Evolutionary conservation across 2,113 vertebrate species (phyloP).

Genomic region (Bambusicola thoracicus): DNA sequence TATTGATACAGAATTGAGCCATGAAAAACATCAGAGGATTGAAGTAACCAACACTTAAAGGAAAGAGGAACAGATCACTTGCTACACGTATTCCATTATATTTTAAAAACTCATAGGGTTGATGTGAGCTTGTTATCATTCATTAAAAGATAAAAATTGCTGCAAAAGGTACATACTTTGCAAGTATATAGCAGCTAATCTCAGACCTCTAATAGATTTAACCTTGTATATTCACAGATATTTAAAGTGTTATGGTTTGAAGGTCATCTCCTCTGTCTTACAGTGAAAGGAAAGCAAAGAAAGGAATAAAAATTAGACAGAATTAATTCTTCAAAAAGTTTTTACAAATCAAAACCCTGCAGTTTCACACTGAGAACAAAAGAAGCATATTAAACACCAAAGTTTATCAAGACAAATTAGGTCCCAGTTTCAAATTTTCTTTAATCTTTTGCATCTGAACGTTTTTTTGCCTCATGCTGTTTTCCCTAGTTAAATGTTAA

Average conservation of each 20-base stretch:
- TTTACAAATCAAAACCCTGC: constrained; percentile 86
- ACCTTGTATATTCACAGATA: constrained; percentile 78
- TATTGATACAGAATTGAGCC: not conserved
- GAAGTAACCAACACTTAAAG: constrained; percentile 42
- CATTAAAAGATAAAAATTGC: constrained; percentile 55
- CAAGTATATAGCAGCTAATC: constrained; percentile 66
- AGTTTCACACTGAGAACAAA: constrained; percentile 94
- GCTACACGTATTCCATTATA: constrained; percentile 36
- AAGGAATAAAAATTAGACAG: constrained; percentile 84
- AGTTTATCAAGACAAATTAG: constrained; percentile 99
- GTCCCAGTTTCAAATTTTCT: constrained; percentile 94
- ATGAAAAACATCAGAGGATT: constrained; percentile 14
- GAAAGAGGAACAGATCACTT: constrained; percentile 51
- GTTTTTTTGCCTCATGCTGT: constrained; percentile 88
- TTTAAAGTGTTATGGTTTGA: constrained; percentile 80
- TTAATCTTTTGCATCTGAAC: constrained; percentile 98
- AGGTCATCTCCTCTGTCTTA: constrained; percentile 81
- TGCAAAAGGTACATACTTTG: constrained; percentile 59
- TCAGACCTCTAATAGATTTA: constrained; percentile 79
- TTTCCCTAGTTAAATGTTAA: constrained; percentile 91
- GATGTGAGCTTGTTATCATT: constrained; percentile 47
- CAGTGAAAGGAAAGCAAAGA: constrained; percentile 76
- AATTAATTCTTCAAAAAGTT: constrained; percentile 89
- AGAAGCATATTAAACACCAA: constrained; percentile 97
- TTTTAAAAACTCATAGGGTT: constrained; percentile 35